phyloP scores from a whole-genome alignment of 2,113 vertebrate genomes.

The Mus pahari region DNA sequence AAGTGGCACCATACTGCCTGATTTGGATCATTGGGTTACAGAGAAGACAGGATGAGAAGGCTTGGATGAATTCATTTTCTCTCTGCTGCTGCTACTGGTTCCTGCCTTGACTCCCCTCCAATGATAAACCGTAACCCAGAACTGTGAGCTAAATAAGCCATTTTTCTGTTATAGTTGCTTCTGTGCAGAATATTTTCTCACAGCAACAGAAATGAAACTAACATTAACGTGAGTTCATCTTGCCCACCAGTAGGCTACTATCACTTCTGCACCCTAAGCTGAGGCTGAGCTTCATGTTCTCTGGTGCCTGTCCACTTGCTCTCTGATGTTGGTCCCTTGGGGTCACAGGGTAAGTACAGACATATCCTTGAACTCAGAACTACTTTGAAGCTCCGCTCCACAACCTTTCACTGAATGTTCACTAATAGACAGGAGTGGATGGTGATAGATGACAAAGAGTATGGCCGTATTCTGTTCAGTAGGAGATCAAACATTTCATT shows the following conservation, averaged over 20 bases:
- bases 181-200: neutral
- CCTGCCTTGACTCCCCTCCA: neutral
- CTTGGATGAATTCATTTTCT: neutral
- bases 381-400: neutral
- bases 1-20: neutral
- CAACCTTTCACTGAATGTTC: neutral
- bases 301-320: neutral
- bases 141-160: neutral
- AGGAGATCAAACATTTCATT: neutral
- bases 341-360: neutral
- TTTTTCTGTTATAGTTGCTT: neutral
- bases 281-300: neutral
- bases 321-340: neutral
- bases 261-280: neutral
- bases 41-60: neutral
- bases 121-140: too few species aligned
- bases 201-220: too few species aligned
- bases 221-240: neutral
- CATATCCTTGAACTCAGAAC: neutral
- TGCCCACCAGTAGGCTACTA: neutral
- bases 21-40: neutral
- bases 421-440: neutral
- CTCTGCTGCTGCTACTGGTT: too few species aligned
- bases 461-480: neutral
- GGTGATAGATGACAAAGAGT: neutral